These are phyloP conservation scores for Listronotus bonariensis DNA, from an alignment of 1,140 invertebrate species.

Conservation along the genomic window DNA sequence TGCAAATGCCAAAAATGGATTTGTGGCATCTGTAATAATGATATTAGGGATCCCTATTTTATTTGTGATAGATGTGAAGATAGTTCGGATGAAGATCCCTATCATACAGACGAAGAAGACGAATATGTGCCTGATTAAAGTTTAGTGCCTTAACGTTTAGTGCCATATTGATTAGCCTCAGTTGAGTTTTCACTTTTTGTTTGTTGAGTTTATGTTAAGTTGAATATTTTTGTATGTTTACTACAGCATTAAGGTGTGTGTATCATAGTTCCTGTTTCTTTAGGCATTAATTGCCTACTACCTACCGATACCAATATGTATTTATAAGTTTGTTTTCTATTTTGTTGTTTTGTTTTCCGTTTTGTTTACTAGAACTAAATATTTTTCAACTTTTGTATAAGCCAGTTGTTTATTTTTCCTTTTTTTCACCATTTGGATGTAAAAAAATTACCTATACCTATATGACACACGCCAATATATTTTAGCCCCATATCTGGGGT, in stretches of 20 bases:
- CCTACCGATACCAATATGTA: no score
- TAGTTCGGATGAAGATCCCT: slow-evolving; percentile 8
- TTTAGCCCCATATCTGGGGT: background rate
- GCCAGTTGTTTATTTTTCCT: no score
- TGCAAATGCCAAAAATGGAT: slow-evolving; percentile 10
- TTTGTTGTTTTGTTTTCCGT: no score
- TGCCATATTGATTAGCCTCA: slow-evolving; percentile 5
- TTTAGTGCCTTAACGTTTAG: background rate
- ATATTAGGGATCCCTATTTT: slow-evolving; percentile 21
- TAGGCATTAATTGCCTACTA: no score
- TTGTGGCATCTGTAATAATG: slow-evolving; percentile 15
- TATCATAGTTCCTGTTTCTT: slow-evolving; percentile 6
- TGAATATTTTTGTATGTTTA: slow-evolving; percentile 8
- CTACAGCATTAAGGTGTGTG: slow-evolving; percentile 2
- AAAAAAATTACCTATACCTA: slow-evolving; percentile 8
- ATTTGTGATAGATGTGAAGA: slow-evolving; percentile 14
- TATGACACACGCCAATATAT: background rate
- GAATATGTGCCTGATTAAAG: slow-evolving; percentile 9
- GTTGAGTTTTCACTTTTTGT: slow-evolving; percentile 9
- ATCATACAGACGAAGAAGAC: slow-evolving; percentile 4
- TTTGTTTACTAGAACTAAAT: no score
- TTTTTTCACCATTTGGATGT: no score
- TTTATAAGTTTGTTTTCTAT: no score
- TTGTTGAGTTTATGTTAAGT: slow-evolving; percentile 13
- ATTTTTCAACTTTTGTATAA: no score